A percentile compares a stretch with the other conserved stretches of the same genome.
Evolutionary conservation across 2,888 invertebrate species (phyloP).

Genomic region (Meteorus cinctellus): DNA sequence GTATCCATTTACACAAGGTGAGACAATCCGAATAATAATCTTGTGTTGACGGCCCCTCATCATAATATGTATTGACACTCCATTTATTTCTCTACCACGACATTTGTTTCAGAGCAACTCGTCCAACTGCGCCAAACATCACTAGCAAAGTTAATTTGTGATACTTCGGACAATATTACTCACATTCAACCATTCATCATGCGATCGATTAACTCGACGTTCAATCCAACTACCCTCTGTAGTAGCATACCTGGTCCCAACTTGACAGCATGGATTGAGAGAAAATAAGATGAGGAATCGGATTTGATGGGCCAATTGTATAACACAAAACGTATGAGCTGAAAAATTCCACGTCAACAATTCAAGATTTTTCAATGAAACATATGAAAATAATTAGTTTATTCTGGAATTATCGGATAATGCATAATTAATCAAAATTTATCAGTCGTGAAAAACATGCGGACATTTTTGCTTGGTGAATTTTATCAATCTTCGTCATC

Average conservation of each 20-base stretch:
- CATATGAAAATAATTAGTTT: too few species aligned
- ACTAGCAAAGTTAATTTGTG: constrained; percentile 84
- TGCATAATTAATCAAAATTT: too few species aligned
- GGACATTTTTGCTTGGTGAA: too few species aligned
- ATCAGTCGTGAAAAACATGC: neutral
- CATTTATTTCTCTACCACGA: constrained; percentile 27
- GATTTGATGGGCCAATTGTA: too few species aligned
- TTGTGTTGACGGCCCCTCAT: neutral
- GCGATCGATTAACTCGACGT: constrained; percentile 76
- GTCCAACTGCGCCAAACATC: constrained; percentile 85
- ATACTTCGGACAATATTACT: constrained; percentile 81
- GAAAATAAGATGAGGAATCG: neutral
- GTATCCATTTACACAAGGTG: constrained; percentile 81
- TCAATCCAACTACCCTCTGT: constrained; percentile 81
- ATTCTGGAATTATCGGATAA: too few species aligned
- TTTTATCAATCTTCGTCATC: neutral
- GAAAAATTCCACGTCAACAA: too few species aligned
- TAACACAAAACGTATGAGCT: too few species aligned
- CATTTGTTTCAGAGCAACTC: constrained; percentile 79
- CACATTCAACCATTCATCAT: constrained; percentile 81
- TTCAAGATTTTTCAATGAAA: too few species aligned
- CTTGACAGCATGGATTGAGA: constrained; percentile 77
- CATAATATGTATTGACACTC: neutral
- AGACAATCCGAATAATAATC: constrained; percentile 45
- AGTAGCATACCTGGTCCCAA: constrained; percentile 77